Base-by-base conservation (phyloP, 2,113 vertebrate species). In the Zeus faber region DNA sequence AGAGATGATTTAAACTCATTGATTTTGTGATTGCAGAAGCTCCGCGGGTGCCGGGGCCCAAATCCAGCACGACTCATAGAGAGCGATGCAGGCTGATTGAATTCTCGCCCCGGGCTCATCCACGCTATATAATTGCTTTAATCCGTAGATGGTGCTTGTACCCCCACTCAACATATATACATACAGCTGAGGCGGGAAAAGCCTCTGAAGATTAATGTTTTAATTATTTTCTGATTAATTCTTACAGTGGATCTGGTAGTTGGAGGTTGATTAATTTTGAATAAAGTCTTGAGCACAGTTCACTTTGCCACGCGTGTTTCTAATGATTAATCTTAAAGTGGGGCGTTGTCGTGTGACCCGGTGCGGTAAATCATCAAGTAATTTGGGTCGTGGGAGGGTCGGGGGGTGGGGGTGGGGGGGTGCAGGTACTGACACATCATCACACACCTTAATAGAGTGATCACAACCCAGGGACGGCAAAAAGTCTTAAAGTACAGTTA, bases 201-300 rank as follows among this genome's bases (percentile, higher is more conserved):
- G 10, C 23, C 43, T 58, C 33, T n/a, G 43, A 64, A 50, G 63
- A 81, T 81, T 51, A 70, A 69, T 54, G 58, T 20, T 65, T 77
- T 78, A 65, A 84, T 83, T 78, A 74, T 40, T 47, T 47, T 59
- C 51, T 67, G 58, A 82, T 80, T 67, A 52, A 64, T 52, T 70
- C 66, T 66, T 53, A 76, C 62, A 44, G 35, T 39, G 39, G 57
- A 9, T 51, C 52, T 72, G 58, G 63, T 80, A 57, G 70, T 70
- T 75, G 67, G 48, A 69, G 52, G 57, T 45, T 62, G 65, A 85
- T 79, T 52, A 58, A 70, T 84, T 55, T 62, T 51, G 49, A 70
- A 47, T 49, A 54, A 72, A 78, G 58, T 58, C 58, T 35, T 17
- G 3, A 18, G 50, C 41, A 51, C 17, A 11, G 59, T 49, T 65